A percentile compares a stretch with the other conserved stretches of the same genome.
These are phyloP conservation scores for Tragopan temminckii DNA, from an alignment of 2,797 vertebrate species.

Conservation along the genomic window DNA sequence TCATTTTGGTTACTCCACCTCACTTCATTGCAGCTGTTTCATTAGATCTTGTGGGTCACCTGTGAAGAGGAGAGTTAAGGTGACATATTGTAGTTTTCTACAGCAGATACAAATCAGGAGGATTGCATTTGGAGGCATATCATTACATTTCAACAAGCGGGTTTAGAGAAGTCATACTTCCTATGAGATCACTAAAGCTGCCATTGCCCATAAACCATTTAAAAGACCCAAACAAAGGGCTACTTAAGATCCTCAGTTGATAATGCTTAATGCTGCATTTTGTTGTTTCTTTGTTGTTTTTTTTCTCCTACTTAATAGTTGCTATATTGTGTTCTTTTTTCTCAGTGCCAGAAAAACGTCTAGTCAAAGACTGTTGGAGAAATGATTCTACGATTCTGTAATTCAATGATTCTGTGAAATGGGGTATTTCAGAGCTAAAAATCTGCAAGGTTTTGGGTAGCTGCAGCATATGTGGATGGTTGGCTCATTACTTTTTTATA, in stretches of 20 bases:
- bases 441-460: not conserved
- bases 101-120: conserved; percentile 40
- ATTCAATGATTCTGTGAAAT: not conserved
- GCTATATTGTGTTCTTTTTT: not conserved
- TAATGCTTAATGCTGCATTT: not conserved
- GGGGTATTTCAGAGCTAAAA: not conserved
- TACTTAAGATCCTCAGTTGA: not conserved
- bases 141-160: conserved; percentile 11
- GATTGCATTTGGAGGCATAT: not conserved
- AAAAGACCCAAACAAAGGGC: conserved; percentile 1
- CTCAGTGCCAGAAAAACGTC: not conserved
- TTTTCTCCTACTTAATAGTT: not conserved
- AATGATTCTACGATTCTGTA: too few relatives aligned
- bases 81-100: not conserved
- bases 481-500: not conserved
- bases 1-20: not conserved
- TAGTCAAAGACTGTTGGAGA: not conserved
- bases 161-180: conserved; percentile 43
- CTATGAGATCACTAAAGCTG: conserved; percentile 35
- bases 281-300: not conserved
- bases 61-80: not conserved
- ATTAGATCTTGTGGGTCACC: not conserved
- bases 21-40: not conserved
- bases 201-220: conserved; percentile 16
- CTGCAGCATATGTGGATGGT: not conserved